These are phyloP conservation scores for Andrena trimmerana DNA, from an alignment of 2,888 invertebrate genomes.

Conservation along the genomic window DNA sequence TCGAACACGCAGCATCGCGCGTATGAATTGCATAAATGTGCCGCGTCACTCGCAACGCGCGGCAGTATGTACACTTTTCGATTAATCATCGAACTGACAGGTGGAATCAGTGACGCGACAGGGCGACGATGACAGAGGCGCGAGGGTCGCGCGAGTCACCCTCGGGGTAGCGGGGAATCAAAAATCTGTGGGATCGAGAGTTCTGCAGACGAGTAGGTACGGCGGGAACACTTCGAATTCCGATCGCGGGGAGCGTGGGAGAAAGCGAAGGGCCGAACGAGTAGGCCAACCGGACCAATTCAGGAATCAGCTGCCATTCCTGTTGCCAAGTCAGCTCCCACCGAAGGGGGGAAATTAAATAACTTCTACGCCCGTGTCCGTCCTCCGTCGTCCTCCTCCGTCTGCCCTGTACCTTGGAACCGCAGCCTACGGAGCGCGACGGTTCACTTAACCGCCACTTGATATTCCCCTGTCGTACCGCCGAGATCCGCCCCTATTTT, in stretches of 20 bases:
- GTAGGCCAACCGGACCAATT: conserved; percentile 69
- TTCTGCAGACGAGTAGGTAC: conserved; percentile 55
- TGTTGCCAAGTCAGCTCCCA: conserved; percentile 77
- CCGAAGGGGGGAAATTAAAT: conserved; percentile 77
- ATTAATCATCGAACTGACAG: conserved; percentile 49
- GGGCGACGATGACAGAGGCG: background rate
- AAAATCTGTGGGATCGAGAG: conserved; percentile 49
- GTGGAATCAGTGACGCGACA: conserved; percentile 7
- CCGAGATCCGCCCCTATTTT: conserved; percentile 32
- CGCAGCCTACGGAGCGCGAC: conserved; percentile 37
- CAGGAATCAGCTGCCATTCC: conserved; percentile 73
- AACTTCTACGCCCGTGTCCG: conserved; percentile 66
- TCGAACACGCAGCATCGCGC: conserved; percentile 6
- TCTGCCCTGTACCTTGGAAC: conserved; percentile 26
- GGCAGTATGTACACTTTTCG: conserved; percentile 20
- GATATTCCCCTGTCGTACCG: conserved; percentile 43
- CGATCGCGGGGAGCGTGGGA: conserved; percentile 62
- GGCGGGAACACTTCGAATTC: conserved; percentile 68
- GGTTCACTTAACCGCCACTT: conserved; percentile 55
- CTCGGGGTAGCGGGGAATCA: conserved; percentile 27
- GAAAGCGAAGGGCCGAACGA: conserved; percentile 47
- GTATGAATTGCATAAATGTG: conserved; percentile 40
- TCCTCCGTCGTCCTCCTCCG: conserved; percentile 25
- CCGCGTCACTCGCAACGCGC: conserved; percentile 30
- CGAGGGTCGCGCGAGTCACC: conserved; percentile 7